Conservation (phyloP, 2,797 vertebrate genomes). For the Acridotheres tristis region DNA sequence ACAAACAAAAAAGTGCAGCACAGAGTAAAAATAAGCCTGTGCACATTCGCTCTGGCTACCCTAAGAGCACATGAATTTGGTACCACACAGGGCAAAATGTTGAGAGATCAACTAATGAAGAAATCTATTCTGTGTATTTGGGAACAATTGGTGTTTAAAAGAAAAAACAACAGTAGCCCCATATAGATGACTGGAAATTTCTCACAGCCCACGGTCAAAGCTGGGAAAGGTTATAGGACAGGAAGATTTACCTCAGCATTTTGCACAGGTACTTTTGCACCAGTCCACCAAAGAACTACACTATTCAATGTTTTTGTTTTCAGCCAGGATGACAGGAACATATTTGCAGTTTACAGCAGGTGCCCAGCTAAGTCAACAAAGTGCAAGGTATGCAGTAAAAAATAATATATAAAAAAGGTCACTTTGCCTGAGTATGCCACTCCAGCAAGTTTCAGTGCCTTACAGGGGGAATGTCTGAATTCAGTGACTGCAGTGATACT, state of each 20-base stretch:
- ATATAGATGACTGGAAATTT: not conserved
- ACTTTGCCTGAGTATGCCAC: conserved; percentile 52
- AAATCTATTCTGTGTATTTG: not conserved
- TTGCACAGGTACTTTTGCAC: not conserved
- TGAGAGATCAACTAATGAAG: not conserved
- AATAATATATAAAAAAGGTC: conserved; percentile 59
- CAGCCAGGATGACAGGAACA: conserved; percentile 55
- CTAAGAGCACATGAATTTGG: not conserved
- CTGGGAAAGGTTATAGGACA: conserved; percentile 30
- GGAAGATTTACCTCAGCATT: conserved; percentile 54
- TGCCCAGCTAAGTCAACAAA: conserved; percentile 56
- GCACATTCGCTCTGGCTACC: not conserved
- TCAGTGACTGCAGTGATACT: not conserved
- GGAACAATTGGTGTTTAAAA: not conserved
- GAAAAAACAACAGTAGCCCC: not conserved
- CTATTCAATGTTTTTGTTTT: conserved; percentile 22
- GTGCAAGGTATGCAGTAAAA: conserved; percentile 59
- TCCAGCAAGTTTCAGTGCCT: conserved; percentile 57
- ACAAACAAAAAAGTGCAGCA: not conserved
- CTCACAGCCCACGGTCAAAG: not conserved
- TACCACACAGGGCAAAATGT: not conserved
- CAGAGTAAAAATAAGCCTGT: not conserved
- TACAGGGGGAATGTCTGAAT: not conserved
- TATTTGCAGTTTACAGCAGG: conserved; percentile 64
- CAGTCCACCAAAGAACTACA: not conserved